Evolutionary conservation across 2,113 vertebrate species (phyloP), one percentile per base, ranked within the genome.

Genomic region (Tenebrosternarchus preto): DNA sequence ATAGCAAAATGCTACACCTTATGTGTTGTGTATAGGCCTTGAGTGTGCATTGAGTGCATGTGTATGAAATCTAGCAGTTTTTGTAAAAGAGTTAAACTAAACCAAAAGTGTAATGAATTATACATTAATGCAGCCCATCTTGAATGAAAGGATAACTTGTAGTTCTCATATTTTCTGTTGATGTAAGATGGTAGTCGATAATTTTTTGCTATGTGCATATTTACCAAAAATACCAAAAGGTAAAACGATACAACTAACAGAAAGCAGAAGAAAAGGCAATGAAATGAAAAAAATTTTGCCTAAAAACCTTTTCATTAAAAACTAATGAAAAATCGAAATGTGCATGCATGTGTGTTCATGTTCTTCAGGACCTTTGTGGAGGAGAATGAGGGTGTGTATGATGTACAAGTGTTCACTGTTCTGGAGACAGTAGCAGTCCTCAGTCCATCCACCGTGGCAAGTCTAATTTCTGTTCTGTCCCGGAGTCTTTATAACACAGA

Each of bases 281-380:
- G 39, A 46, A 46, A 36, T 36, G 33, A 36, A 36, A 36, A 4
- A 36, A 36, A 36, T 4, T 36, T 2, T 4, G 6, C 33, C 33
- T 36, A 4, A 1, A 53, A 71, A 53, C 29, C 22, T 4, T 7
- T 25, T 3, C 16, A 7, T 57, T 36, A 50, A 50, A 50, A 3
- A 50, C 15, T 9, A 50, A 46, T 46, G 11, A 46, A 46, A 46
- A 6, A 9, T 12, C 5, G 22, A 24, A 74, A 9, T 61, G 25
- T 69, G 7, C 63, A 27, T 61, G n/a, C 43, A 16, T 29, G 57
- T 16, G 27, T 27, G 25, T 50, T 7, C 43, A 15, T 15, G 43
- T 12, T 0, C 43, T 50, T 9, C 43, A 99, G 98, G 90, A 92
- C 92, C 15, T 98, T 99, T 86, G 94, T 96, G 89, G 94, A 95